Base-by-base conservation (phyloP, 2,888 invertebrate species). In the Onchidella celtica region DNA sequence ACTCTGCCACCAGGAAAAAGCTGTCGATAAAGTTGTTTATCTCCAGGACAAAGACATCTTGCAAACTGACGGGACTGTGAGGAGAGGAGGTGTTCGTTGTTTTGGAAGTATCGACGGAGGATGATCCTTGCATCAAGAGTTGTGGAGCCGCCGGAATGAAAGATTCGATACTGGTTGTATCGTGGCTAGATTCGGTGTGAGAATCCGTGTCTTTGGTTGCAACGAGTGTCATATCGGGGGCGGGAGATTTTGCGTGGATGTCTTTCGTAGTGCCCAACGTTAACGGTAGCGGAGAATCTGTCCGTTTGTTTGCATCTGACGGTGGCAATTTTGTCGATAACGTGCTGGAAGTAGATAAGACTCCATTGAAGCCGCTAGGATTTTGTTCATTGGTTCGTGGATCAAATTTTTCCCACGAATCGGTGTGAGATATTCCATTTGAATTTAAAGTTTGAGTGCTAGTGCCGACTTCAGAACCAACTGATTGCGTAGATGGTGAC, bases 1-100 rank as follows among this genome's bases (percentile, higher is more conserved):
- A 86, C 74, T 86, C 84, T 17, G 87, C 84, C 70, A 86, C 84
- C 55, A 88, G 78, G 68, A 84, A 85, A 74, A 86, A 86, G 40
- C 84, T 85, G 38, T 86, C 86, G 47, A 81, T 82, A 27, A 84
- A 83, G 55, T 85, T 85, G 75, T 88, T 86, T 17, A 89, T 79
- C 66, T 85, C 83, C 81, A 86, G 61, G 38, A 86, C 82, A 63
- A 86, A 85, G 65, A 86, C 27, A 36, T 84, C 69, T 17, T 72
- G 76, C 32, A 79, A 40, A 47, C 65, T 66, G 38, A 83, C 72
- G 21, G 32, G 70, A n/a, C 11, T 40, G 21, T 63, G 27, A 11
- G 3, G 17, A 21, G 17, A 63, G 3, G 74, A 74, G 17, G 47
- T 11, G 34, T 72, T 72, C 27, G 32, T 3, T 34, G 34, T 32